Evolutionary conservation across 2,888 invertebrate species (phyloP).

Genomic region (Leistus spinibarbis): DNA sequence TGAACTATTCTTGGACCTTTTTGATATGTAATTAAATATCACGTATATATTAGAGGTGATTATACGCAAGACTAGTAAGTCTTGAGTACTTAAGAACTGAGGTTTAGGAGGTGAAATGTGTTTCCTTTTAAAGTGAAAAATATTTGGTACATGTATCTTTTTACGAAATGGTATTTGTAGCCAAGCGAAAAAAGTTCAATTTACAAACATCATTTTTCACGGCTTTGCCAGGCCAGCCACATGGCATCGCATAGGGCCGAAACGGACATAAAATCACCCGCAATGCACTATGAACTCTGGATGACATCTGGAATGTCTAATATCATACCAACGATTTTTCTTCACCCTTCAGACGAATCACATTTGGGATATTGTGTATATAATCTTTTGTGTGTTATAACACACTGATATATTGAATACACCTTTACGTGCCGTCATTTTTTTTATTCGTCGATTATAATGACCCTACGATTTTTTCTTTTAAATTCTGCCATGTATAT

Average conservation of each 20-base stretch:
- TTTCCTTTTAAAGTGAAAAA: background rate
- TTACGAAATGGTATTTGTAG: constrained; percentile 22
- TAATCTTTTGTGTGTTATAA: background rate
- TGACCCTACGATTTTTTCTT: no score
- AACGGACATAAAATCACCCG: constrained; percentile 30
- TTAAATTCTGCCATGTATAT: no score
- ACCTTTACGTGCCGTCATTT: no score
- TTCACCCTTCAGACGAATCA: constrained; percentile 17
- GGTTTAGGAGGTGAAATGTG: background rate
- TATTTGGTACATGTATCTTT: constrained; percentile 12
- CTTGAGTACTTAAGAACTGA: background rate
- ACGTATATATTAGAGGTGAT: no score
- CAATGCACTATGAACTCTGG: constrained; percentile 35
- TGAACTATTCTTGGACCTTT: no score
- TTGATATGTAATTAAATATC: no score
- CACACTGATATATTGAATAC: background rate
- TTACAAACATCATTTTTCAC: constrained; percentile 30
- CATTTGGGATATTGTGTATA: constrained; percentile 27
- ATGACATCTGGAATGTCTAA: constrained; percentile 37
- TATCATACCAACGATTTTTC: constrained; percentile 35
- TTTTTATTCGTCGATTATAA: no score
- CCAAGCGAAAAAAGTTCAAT: constrained; percentile 32
- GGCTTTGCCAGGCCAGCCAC: background rate
- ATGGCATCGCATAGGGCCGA: background rate
- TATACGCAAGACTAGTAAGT: no score